phyloP scores from a whole-genome alignment of 2,888 invertebrate species.

The Cephus sareptanus region DNA sequence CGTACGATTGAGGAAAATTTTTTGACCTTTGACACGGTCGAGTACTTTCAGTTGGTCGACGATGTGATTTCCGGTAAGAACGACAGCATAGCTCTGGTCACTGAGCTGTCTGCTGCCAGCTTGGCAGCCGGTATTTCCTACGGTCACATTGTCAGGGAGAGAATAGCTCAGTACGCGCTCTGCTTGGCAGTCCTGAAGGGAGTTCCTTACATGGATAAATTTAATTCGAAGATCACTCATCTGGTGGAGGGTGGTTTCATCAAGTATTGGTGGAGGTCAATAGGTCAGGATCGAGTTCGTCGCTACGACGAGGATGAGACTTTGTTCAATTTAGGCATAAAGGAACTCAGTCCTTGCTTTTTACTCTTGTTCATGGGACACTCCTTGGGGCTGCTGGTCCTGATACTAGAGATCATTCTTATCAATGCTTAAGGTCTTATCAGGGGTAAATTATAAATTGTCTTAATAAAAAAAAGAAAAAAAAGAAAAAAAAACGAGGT shows the following conservation, averaged over 20 bases:
- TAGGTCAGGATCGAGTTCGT: not conserved
- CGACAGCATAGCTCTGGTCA: slow-evolving; percentile 12
- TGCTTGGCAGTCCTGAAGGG: slow-evolving; percentile 11
- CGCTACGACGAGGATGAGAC: not conserved
- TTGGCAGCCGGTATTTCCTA: not conserved
- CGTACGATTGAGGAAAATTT: slow-evolving; percentile 6
- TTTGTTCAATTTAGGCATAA: slow-evolving; percentile 21
- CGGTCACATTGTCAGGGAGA: slow-evolving; percentile 8
- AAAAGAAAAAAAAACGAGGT: too few species aligned
- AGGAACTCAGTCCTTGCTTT: slow-evolving; percentile 43
- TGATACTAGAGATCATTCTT: slow-evolving; percentile 36
- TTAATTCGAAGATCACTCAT: slow-evolving; percentile 3
- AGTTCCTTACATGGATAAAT: slow-evolving; percentile 16
- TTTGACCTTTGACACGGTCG: not conserved
- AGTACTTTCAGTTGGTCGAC: not conserved
- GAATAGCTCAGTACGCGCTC: slow-evolving; percentile 8
- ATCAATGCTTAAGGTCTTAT: too few species aligned
- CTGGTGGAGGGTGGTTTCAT: slow-evolving; percentile 11
- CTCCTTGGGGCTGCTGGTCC: slow-evolving; percentile 17
- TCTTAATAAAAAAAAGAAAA: too few species aligned
- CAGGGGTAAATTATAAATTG: too few species aligned
- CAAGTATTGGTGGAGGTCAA: not conserved
- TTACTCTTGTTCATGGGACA: slow-evolving; percentile 44
- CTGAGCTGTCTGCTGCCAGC: slow-evolving; percentile 5
- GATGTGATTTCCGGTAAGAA: slow-evolving; percentile 1